These are phyloP conservation scores for Andrena dorsata DNA, from an alignment of 2,888 invertebrate species.

Conservation along the genomic window DNA sequence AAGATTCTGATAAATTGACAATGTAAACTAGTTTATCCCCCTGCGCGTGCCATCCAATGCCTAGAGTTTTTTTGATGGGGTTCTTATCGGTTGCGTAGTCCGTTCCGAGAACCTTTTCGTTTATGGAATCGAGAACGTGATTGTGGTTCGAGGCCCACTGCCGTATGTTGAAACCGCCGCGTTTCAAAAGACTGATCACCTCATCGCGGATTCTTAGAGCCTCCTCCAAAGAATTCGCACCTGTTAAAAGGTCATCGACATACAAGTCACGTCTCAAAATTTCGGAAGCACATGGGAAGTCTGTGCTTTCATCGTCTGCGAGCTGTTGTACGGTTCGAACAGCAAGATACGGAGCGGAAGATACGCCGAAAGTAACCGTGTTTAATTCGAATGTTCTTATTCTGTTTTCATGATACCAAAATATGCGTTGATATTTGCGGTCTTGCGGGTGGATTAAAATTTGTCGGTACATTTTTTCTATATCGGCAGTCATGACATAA, in stretches of 20 bases:
- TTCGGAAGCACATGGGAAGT: neutral
- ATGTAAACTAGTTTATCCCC: no score
- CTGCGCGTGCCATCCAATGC: no score
- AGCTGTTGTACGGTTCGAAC: no score
- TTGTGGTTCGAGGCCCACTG: neutral
- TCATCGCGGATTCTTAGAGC: neutral
- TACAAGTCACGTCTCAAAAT: constrained; percentile 37
- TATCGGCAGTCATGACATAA: neutral
- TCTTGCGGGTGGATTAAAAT: neutral
- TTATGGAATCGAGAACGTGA: no score
- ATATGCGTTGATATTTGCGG: constrained; percentile 8
- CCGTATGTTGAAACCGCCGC: constrained; percentile 15
- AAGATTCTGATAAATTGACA: no score
- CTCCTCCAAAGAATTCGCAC: constrained; percentile 19
- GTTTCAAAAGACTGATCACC: neutral
- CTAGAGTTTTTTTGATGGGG: no score
- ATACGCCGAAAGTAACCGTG: constrained; percentile 26
- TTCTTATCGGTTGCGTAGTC: no score
- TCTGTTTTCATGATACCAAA: neutral
- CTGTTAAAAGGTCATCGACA: constrained; percentile 54
- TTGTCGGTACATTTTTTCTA: constrained; percentile 38
- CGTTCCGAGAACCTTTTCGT: no score
- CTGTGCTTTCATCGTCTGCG: no score
- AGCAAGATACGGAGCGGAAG: constrained; percentile 3
- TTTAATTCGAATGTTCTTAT: constrained; percentile 11